These are phyloP conservation scores for Drosophila lacertosa DNA, from an alignment of 1,140 invertebrate species.

Conservation along the genomic window DNA sequence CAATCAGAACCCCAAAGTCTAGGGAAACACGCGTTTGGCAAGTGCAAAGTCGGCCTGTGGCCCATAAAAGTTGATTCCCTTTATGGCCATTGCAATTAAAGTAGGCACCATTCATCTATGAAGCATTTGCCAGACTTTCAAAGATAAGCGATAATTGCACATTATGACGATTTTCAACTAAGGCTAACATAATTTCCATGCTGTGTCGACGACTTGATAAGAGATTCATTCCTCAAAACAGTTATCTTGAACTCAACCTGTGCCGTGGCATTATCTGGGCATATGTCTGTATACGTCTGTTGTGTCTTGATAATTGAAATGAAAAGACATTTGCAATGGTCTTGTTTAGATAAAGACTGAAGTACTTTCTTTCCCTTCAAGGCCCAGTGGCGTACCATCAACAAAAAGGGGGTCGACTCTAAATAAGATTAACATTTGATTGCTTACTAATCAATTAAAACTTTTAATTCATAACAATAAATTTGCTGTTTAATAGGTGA, in stretches of 20 bases:
- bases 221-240: constrained; percentile 16
- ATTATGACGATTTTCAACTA: constrained; percentile 38
- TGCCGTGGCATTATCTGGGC: constrained; percentile 36
- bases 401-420: no score
- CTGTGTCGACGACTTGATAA: constrained; percentile 42
- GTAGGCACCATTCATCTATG: constrained; percentile 48
- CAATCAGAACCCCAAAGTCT: constrained; percentile 29
- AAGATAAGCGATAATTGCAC: constrained; percentile 48
- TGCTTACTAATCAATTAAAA: no score
- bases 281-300: constrained; percentile 28
- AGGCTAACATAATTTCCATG: constrained; percentile 49
- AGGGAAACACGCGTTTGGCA: constrained; percentile 45
- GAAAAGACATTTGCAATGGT: constrained; percentile 36
- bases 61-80: constrained; percentile 51
- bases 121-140: constrained; percentile 39
- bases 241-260: constrained; percentile 32
- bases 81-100: constrained; percentile 42
- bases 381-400: background rate
- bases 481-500: background rate
- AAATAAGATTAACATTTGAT: no score
- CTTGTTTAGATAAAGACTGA: constrained; percentile 46
- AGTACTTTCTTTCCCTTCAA: constrained; percentile 43
- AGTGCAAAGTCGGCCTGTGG: constrained; percentile 52
- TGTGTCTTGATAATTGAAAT: constrained; percentile 40
- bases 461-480: no score